phyloP scores from a whole-genome alignment of 1,140 invertebrate genomes.

The Drosophila pallidifrons region DNA sequence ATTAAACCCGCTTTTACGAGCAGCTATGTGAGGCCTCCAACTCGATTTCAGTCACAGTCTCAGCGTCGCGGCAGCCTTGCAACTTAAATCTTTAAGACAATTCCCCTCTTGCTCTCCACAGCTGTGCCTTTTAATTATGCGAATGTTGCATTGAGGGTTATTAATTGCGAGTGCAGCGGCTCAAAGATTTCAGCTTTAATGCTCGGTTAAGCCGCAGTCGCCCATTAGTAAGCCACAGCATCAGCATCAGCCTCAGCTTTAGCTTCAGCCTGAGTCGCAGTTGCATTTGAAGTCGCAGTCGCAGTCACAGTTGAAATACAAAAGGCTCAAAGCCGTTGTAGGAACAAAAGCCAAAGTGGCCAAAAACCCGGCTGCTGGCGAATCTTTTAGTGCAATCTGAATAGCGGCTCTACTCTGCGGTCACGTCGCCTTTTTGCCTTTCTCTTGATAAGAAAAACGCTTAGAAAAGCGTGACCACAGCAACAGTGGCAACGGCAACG shows the following conservation, averaged over 20 bases:
- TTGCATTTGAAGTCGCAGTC: background rate
- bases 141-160: slow-evolving; percentile 73
- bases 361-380: slow-evolving; percentile 37
- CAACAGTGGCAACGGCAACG: slow-evolving; percentile 10
- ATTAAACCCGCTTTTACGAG: slow-evolving; percentile 75
- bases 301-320: slow-evolving; percentile 23
- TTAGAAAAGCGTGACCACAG: slow-evolving; percentile 81
- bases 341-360: slow-evolving; percentile 62
- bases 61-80: slow-evolving; percentile 12
- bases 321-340: slow-evolving; percentile 28
- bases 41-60: background rate
- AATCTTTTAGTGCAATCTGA: slow-evolving; percentile 78
- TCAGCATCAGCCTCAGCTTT: slow-evolving; percentile 3
- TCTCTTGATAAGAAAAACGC: slow-evolving; percentile 73
- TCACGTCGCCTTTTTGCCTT: slow-evolving; percentile 58
- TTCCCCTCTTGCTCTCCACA: background rate
- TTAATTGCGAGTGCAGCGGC: slow-evolving; percentile 64
- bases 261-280: slow-evolving; percentile 12
- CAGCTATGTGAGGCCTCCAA: slow-evolving; percentile 54
- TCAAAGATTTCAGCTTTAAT: slow-evolving; percentile 41
- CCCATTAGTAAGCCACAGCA: slow-evolving; percentile 60
- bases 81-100: slow-evolving; percentile 65
- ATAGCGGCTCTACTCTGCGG: slow-evolving; percentile 63
- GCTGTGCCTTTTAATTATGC: slow-evolving; percentile 72
- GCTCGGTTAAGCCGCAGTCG: slow-evolving; percentile 49